Conservation (phyloP, 1,140 invertebrate genomes). For the Andrena cerasifolii region DNA sequence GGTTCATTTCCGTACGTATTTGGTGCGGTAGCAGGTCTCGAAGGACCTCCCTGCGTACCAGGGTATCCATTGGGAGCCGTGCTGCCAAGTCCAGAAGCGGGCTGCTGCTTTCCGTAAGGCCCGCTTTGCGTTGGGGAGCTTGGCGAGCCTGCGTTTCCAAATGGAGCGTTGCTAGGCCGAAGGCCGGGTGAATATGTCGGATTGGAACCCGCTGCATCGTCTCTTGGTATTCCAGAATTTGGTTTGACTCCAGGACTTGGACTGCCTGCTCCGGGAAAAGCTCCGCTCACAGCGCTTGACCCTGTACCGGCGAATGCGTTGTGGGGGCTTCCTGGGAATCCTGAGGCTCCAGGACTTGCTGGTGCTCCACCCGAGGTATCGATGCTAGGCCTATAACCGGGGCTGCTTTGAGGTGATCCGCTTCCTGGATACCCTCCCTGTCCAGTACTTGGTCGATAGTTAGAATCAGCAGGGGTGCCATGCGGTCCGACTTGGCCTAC, state of each 20-base stretch:
- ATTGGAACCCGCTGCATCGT: background rate
- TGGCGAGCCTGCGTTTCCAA: background rate
- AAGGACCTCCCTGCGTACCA: slow-evolving; percentile 19
- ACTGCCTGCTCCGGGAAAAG: background rate
- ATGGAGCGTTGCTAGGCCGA: too few species aligned
- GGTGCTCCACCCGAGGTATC: too few species aligned
- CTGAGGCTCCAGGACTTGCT: background rate
- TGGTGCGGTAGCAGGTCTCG: background rate
- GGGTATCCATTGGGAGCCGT: too few species aligned
- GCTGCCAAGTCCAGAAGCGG: background rate
- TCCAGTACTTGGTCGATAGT: background rate
- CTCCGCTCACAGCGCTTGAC: background rate
- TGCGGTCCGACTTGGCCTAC: background rate
- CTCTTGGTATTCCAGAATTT: background rate
- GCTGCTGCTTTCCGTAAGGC: background rate
- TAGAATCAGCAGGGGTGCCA: background rate
- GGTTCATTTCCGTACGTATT: background rate
- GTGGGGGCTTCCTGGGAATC: background rate
- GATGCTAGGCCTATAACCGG: too few species aligned
- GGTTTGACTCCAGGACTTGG: background rate
- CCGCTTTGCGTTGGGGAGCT: background rate
- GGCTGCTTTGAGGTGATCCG: background rate
- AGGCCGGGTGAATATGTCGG: too few species aligned
- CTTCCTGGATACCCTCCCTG: background rate
- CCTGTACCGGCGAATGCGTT: background rate